These are phyloP conservation scores for Penelope pileata DNA, from an alignment of 2,113 vertebrate species.

Conservation along the genomic window DNA sequence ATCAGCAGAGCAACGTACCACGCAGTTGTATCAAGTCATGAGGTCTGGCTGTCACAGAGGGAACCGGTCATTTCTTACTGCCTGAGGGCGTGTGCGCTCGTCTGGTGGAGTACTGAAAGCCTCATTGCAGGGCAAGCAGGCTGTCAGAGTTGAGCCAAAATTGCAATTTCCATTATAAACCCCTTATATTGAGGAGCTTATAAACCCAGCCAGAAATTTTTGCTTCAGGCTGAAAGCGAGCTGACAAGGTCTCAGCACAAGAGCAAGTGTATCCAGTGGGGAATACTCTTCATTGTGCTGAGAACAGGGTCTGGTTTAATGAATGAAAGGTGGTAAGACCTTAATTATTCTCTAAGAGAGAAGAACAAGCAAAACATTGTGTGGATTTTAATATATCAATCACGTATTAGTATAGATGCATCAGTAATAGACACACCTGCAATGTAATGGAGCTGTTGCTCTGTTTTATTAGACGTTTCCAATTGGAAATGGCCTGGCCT, in stretches of 20 bases:
- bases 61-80: background rate
- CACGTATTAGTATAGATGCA: background rate
- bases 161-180: background rate
- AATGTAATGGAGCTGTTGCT: background rate
- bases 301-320: background rate
- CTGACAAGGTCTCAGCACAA: slow-evolving; percentile 22
- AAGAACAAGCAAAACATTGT: background rate
- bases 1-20: background rate
- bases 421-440: background rate
- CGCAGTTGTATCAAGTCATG: background rate
- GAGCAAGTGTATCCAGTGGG: background rate
- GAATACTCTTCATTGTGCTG: background rate
- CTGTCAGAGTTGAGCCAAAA: background rate
- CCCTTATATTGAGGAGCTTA: background rate
- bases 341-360: background rate
- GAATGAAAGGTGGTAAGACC: background rate
- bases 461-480: background rate
- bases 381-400: no score
- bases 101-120: background rate
- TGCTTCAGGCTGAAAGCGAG: slow-evolving; percentile 38
- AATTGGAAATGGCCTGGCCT: background rate
- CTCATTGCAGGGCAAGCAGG: background rate
- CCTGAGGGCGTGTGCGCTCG: background rate
- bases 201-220: slow-evolving; percentile 33
- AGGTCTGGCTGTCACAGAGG: background rate